Base-by-base conservation (phyloP, 2,797 vertebrate species). In the Hypotaenidia okinawae region DNA sequence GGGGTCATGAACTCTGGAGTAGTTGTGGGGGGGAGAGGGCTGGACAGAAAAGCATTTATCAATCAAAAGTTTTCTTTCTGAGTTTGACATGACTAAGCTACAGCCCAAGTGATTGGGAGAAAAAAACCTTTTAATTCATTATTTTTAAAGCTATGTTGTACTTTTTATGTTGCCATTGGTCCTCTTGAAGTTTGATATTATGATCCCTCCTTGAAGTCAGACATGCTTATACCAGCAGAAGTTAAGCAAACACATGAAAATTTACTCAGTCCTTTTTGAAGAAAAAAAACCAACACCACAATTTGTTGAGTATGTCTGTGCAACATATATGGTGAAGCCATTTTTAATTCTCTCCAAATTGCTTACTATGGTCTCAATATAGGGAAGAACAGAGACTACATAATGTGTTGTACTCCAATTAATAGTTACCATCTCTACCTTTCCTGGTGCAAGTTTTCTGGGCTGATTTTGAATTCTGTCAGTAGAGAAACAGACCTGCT, bases 1-100 rank as follows among this genome's bases (percentile, higher is more conserved):
- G 97, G 98, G 99, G 99, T 99, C 99, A 98, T 98, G 98, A 98
- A 98, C 98, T 98, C 97, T 76, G 2, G 74, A 97, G 94, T 88
- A 85, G 73, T 69, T 87, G 87, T 55, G 16, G 13, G 16, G 83
- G 66, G 58, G 80, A 84, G 97, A 84, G 96, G 95, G 95, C 95
- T 90, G 84, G 92, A 89, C 97, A 96, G 97, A 97, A 98, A 98
- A 98, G 97, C 97, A 95, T 99, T 99, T 99, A 99, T 99, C 98
- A 98, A 98, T 98, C 98, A 98, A 97, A 97, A 97, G 98, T 98
- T 97, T 98, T 98, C 97, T 98, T 98, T 98, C 96, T 97, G 97
- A 98, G 96, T 98, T 96, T 98, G 98, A 98, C 95, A 95, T 97
- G 98, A 98, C 97, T 98, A 98, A 98, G 97, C 98, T 97, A 98